Percentiles rank a stretch among this genome's conserved stretches.
phyloP scores from a whole-genome alignment of 2,113 vertebrate genomes.

The Pholis gunnellus region DNA sequence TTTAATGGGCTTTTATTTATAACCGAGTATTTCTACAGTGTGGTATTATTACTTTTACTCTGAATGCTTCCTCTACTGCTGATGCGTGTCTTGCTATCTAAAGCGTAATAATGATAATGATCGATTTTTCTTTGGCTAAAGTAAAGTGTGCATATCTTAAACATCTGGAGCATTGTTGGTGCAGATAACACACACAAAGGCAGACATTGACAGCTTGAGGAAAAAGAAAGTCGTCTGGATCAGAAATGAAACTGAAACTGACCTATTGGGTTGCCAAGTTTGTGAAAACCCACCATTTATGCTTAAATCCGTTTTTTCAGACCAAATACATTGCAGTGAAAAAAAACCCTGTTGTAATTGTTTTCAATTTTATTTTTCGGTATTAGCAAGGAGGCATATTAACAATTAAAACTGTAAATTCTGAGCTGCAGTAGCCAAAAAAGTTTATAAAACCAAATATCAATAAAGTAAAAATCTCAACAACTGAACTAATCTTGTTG shows the following conservation, averaged over 20 bases:
- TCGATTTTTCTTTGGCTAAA: background rate
- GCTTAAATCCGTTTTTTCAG: background rate
- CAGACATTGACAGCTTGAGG: too few species aligned
- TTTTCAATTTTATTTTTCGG: too few species aligned
- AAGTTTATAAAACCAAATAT: background rate
- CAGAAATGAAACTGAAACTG: conserved; percentile 59
- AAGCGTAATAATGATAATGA: background rate
- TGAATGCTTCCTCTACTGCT: background rate
- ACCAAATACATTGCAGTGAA: background rate
- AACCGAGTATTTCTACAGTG: background rate
- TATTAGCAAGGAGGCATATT: background rate
- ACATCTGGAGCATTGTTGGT: background rate
- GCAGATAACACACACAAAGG: background rate
- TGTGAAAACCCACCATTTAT: background rate
- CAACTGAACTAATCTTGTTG: background rate
- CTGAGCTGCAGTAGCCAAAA: background rate
- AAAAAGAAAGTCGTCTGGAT: accelerated
- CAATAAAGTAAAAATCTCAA: background rate
- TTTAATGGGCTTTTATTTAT: background rate
- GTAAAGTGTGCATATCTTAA: background rate
- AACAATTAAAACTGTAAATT: background rate
- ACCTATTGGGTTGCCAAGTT: conserved; percentile 47
- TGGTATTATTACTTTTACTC: background rate
- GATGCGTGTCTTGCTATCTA: background rate
- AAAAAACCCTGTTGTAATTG: background rate